Evolutionary conservation across 2,797 vertebrate genomes (phyloP).

Genomic region (Catamblyrhynchus diadema): DNA sequence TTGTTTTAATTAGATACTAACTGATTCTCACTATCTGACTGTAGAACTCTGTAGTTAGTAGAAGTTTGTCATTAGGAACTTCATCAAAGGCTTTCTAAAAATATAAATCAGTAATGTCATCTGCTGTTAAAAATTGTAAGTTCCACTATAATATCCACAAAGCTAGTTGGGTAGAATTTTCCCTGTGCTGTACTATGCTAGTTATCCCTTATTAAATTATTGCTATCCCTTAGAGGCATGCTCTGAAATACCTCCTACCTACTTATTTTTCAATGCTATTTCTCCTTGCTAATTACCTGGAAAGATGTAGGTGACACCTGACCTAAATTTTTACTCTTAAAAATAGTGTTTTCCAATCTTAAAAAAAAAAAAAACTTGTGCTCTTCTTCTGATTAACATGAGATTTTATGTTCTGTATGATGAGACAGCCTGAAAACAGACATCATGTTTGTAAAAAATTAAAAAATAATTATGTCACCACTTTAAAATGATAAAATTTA

Average conservation of each 20-base stretch:
- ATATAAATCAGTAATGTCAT: constrained; percentile 70
- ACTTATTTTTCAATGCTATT: constrained; percentile 11
- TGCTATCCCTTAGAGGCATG: constrained; percentile 50
- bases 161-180: constrained; percentile 26
- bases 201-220: constrained; percentile 65
- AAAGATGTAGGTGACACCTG: constrained; percentile 19
- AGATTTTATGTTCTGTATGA: neutral
- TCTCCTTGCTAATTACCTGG: constrained; percentile 61
- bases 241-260: constrained; percentile 49
- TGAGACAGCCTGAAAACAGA: neutral
- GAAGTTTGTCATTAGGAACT: constrained; percentile 61
- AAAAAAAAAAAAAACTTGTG: neutral
- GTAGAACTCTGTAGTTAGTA: constrained; percentile 24
- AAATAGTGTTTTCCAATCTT: neutral
- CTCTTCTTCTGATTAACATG: neutral
- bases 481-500: neutral
- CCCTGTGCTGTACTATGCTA: constrained; percentile 10
- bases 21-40: neutral
- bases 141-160: constrained; percentile 54
- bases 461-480: neutral
- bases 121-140: constrained; percentile 52
- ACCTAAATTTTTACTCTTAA: constrained; percentile 24
- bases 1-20: constrained; percentile 14
- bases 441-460: neutral
- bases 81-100: constrained; percentile 70